Evolutionary conservation across 2,888 invertebrate genomes (phyloP).

Genomic region (Dasysyrphus albostriatus): DNA sequence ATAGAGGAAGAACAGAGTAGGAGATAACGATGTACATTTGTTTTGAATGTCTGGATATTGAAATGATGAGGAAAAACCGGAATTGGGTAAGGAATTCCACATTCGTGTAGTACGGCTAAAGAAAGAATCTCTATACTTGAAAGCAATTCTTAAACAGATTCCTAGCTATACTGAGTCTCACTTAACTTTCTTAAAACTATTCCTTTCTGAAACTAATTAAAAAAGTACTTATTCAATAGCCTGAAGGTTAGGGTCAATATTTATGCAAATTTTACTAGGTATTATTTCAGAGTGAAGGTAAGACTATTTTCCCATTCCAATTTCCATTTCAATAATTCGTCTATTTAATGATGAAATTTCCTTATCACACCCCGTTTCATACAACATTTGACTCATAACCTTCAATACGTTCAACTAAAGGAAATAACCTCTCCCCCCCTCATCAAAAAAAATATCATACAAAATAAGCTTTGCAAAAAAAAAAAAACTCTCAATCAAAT

Average conservation of each 20-base stretch:
- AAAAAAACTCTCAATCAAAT: slow-evolving; percentile 65
- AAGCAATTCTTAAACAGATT: too few species aligned
- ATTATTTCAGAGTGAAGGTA: neutral
- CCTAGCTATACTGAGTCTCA: too few species aligned
- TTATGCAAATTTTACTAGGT: neutral
- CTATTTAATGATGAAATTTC: slow-evolving; percentile 62
- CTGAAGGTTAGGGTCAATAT: neutral
- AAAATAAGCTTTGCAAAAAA: slow-evolving; percentile 58
- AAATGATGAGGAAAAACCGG: too few species aligned
- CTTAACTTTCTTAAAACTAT: neutral
- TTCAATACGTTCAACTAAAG: slow-evolving; percentile 44
- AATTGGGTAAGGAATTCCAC: too few species aligned
- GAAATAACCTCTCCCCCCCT: neutral
- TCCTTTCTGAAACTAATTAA: neutral
- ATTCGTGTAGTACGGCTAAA: too few species aligned
- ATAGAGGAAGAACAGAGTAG: too few species aligned
- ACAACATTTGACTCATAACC: slow-evolving; percentile 64
- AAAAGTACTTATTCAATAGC: neutral
- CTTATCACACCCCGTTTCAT: slow-evolving; percentile 20
- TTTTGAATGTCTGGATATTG: too few species aligned
- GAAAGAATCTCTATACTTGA: too few species aligned
- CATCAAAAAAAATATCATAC: neutral
- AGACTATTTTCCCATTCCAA: neutral
- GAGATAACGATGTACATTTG: too few species aligned
- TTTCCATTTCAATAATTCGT: slow-evolving; percentile 13